Base-by-base conservation (phyloP, 2,797 vertebrate species). In the Spinus olivaceus region DNA sequence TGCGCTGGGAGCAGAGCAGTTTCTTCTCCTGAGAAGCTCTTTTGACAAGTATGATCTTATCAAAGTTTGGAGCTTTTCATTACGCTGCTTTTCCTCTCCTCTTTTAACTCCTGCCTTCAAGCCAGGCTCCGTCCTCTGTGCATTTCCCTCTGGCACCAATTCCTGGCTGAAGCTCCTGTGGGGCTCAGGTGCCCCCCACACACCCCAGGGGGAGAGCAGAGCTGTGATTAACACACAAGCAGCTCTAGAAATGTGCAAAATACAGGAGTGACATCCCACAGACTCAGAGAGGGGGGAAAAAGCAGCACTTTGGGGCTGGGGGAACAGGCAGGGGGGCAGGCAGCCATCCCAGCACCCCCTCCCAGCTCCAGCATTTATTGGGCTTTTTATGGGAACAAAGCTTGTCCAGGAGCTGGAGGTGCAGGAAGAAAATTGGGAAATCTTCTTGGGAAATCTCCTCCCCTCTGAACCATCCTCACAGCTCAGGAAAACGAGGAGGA, bases 21-120 rank as follows among this genome's bases (percentile, higher is more conserved):
- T 84, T 79, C 76, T 64, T 18, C 91, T 92, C 81, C 81, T 14
- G 90, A 91, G 95, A 57, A 95, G 82, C 82, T 93, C 78, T 89
- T 95, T 86, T 94, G 95, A 96, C 93, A 94, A 94, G 83, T 30
- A 61, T 83, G 91, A 96, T 97, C 95, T 96, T 96, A 96, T 96
- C 95, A 95, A 95, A 87, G 90, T 74, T 86, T 35, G 30, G 5
- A 72, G 94, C 80, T 94, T 96, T 97, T 93, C 92, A 96, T 95
- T 94, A 84, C 14, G 0, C 44, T 53, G 47, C 54, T 54, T 63
- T 25, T 8, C 17, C 20, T 8, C 19, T 19, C 9, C 1, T 0
- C 1, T 69, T 86, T 66, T 16, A 85, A 69, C 81, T 92, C 65
- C 65, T 66, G 94, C 69, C 94, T 93, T 79, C 61, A 7, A 93